Evolutionary conservation across 1,140 invertebrate genomes (phyloP).

Genomic region (Drosophila sproati): DNA sequence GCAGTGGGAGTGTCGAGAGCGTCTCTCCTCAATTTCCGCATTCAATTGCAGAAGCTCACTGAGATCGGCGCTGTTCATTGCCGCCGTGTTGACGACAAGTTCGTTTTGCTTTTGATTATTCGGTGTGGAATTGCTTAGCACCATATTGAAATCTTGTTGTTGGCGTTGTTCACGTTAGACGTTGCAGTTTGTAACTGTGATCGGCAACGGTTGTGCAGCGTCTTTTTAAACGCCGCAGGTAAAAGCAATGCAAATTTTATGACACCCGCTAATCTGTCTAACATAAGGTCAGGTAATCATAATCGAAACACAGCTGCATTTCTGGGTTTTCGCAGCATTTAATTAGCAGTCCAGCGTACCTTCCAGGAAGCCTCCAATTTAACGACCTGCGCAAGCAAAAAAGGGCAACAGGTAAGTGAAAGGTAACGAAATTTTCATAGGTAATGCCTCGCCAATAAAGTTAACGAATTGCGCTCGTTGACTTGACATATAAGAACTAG

Average conservation of each 20-base stretch:
- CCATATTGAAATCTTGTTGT: slow-evolving; percentile 51
- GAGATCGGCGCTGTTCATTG: slow-evolving; percentile 66
- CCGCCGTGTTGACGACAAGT: slow-evolving; percentile 62
- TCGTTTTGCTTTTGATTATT: slow-evolving; percentile 56
- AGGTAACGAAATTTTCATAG: slow-evolving; percentile 5
- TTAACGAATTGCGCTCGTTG: slow-evolving; percentile 18
- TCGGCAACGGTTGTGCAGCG: not conserved
- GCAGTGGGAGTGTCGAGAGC: slow-evolving; percentile 26
- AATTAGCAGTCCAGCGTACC: slow-evolving; percentile 35
- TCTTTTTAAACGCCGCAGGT: slow-evolving; percentile 53
- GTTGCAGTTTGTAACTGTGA: slow-evolving; percentile 70
- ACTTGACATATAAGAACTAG: not conserved
- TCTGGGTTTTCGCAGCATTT: slow-evolving; percentile 51
- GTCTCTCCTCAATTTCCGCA: slow-evolving; percentile 66
- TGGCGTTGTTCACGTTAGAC: slow-evolving; percentile 67
- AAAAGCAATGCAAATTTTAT: slow-evolving; percentile 26
- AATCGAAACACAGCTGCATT: slow-evolving; percentile 20
- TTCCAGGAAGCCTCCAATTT: slow-evolving; percentile 41
- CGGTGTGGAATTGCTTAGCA: slow-evolving; percentile 70
- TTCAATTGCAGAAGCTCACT: slow-evolving; percentile 62
- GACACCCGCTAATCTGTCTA: slow-evolving; percentile 38
- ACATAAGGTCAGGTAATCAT: slow-evolving; percentile 37
- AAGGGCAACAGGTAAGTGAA: slow-evolving; percentile 46
- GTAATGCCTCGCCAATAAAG: slow-evolving; percentile 7
- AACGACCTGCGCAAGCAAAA: slow-evolving; percentile 41